phyloP scores from a whole-genome alignment of 2,113 vertebrate genomes.

The Trematocara stigmaticum region DNA sequence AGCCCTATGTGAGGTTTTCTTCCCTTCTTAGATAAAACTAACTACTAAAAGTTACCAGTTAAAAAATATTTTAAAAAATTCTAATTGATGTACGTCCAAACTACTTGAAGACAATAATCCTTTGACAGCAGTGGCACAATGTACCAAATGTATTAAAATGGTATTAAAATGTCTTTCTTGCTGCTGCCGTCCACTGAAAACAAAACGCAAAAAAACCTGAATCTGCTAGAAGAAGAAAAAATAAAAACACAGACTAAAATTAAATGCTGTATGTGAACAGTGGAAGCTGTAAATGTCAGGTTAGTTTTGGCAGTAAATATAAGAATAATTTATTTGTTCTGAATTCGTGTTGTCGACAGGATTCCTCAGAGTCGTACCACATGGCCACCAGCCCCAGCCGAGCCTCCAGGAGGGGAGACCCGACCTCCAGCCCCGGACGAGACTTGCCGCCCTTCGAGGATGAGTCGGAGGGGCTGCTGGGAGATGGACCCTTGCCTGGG shows the following conservation, averaged over 20 bases:
- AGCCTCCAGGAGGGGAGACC: too few relatives aligned
- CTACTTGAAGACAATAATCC: not conserved
- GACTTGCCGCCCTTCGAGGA: too few relatives aligned
- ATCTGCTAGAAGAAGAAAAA: not conserved
- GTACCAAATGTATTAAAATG: not conserved
- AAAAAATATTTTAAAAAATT: rapidly evolving
- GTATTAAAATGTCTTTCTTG: not conserved
- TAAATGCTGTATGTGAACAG: too few relatives aligned
- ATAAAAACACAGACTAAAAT: not conserved
- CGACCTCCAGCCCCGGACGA: too few relatives aligned
- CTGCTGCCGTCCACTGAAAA: not conserved
- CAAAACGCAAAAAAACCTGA: not conserved
- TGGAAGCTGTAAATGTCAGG: too few relatives aligned
- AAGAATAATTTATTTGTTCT: too few relatives aligned
- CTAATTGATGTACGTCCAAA: not conserved
- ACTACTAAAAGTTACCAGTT: not conserved
- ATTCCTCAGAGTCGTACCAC: too few relatives aligned
- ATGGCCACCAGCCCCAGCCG: too few relatives aligned
- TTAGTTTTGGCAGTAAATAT: too few relatives aligned
- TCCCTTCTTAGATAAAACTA: not conserved
- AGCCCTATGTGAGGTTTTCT: not conserved
- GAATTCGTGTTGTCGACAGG: too few relatives aligned
- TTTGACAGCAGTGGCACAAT: not conserved
- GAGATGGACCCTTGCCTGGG: too few relatives aligned
- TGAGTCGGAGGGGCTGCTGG: too few relatives aligned